Conservation (phyloP, 2,797 vertebrate species). For the Typhlichthys eigenmanni region DNA sequence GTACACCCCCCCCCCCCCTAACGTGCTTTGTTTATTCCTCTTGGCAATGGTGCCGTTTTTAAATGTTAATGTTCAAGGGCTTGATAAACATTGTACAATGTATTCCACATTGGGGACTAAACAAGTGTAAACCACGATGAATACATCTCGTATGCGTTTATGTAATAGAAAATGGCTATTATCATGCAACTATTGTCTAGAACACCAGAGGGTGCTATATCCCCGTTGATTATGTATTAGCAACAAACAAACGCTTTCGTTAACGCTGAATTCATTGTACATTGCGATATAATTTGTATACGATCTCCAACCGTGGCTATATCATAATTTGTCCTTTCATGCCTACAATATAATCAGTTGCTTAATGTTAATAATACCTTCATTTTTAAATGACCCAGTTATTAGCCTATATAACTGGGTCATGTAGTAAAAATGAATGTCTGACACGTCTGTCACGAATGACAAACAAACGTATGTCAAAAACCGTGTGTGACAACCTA, state of each 20-base stretch:
- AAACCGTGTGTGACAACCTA: no score
- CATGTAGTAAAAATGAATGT: no score
- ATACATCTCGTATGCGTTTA: background rate
- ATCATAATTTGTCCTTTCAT: background rate
- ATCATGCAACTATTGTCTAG: background rate
- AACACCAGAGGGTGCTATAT: conserved; percentile 40
- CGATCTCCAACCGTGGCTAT: background rate
- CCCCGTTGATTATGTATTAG: background rate
- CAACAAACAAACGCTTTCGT: no score
- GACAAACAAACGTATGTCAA: no score
- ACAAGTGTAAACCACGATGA: no score
- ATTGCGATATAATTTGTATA: background rate
- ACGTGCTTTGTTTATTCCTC: background rate
- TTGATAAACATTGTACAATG: background rate
- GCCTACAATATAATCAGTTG: background rate
- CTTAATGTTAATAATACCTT: no score
- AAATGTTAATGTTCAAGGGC: background rate
- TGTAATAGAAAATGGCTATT: background rate
- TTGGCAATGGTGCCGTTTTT: background rate
- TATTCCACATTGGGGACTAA: background rate
- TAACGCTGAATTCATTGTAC: no score
- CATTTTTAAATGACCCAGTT: background rate
- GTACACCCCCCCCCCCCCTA: conserved; percentile 22
- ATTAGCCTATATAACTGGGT: no score
- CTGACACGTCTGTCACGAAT: no score